A percentile compares a stretch with the other conserved stretches of the same genome.
Conservation (phyloP, 35 echinoderm and acorn worm genomes). For the Diadema setosum region DNA sequence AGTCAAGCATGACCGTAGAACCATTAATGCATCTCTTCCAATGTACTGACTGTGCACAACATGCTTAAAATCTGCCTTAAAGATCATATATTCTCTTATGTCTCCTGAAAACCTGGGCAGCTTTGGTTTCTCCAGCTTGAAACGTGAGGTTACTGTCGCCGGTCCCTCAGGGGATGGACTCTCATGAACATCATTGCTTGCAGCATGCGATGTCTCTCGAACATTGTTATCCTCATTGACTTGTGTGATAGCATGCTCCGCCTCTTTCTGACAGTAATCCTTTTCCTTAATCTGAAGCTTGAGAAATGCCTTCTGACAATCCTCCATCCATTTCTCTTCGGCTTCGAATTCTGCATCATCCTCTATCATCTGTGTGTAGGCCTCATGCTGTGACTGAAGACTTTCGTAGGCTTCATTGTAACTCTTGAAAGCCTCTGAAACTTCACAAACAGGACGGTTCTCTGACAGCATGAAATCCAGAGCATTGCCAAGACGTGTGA, state of each 20-base stretch:
- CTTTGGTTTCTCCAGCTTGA: constrained; percentile 34
- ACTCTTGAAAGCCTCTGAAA: neutral
- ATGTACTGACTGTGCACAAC: neutral
- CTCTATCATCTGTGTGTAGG: neutral
- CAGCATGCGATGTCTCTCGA: neutral
- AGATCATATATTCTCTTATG: constrained; percentile 42
- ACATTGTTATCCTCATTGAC: too few relatives aligned
- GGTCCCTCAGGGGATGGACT: neutral
- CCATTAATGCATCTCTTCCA: neutral
- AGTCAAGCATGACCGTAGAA: constrained; percentile 11
- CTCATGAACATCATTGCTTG: too few relatives aligned
- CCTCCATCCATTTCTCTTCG: constrained; percentile 22
- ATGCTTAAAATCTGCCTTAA: constrained; percentile 33
- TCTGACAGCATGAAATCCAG: neutral
- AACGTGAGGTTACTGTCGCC: neutral
- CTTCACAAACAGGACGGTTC: constrained; percentile 1
- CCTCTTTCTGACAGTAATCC: neutral
- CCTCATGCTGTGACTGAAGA: constrained; percentile 16
- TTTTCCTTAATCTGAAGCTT: neutral
- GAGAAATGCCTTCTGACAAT: constrained; percentile 9
- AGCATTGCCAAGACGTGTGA: constrained; percentile 35
- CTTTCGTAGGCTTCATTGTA: constrained; percentile 12
- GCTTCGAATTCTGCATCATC: constrained; percentile 39
- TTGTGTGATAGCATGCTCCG: neutral
- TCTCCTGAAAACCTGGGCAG: constrained; percentile 46